These are phyloP conservation scores for Gallinago stenura DNA, from an alignment of 2,797 vertebrate species.

Conservation along the genomic window DNA sequence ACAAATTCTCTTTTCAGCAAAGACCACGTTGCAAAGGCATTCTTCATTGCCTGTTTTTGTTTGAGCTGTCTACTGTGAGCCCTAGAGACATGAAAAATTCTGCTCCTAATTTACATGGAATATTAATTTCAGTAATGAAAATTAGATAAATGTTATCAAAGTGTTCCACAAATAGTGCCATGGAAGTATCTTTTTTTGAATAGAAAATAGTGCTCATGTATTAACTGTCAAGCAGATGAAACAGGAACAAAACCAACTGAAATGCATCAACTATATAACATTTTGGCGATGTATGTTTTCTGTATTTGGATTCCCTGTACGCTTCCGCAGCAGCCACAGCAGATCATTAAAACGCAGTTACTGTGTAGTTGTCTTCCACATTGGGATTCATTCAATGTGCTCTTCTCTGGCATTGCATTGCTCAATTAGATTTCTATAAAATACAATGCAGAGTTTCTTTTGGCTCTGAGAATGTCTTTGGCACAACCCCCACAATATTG, in stretches of 20 bases:
- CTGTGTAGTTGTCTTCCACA: background rate
- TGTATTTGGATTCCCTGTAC: background rate
- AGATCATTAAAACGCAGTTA: background rate
- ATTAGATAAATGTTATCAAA: background rate
- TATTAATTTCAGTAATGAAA: background rate
- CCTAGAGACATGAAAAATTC: background rate
- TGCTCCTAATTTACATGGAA: background rate
- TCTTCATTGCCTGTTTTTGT: background rate
- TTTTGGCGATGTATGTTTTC: background rate
- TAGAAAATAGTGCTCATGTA: background rate
- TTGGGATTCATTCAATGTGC: background rate
- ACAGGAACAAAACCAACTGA: background rate
- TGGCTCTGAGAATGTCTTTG: background rate
- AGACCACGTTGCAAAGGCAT: background rate
- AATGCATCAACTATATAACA: background rate
- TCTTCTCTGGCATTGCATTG: background rate
- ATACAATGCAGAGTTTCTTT: background rate
- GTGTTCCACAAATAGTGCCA: background rate
- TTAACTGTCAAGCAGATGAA: background rate
- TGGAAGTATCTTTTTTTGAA: background rate
- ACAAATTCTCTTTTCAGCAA: background rate
- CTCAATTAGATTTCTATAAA: background rate
- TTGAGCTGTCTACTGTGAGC: accelerated
- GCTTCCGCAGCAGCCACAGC: background rate
- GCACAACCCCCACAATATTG: accelerated